Conservation (phyloP, 2,797 vertebrate genomes). For the Hipposideros larvatus region DNA sequence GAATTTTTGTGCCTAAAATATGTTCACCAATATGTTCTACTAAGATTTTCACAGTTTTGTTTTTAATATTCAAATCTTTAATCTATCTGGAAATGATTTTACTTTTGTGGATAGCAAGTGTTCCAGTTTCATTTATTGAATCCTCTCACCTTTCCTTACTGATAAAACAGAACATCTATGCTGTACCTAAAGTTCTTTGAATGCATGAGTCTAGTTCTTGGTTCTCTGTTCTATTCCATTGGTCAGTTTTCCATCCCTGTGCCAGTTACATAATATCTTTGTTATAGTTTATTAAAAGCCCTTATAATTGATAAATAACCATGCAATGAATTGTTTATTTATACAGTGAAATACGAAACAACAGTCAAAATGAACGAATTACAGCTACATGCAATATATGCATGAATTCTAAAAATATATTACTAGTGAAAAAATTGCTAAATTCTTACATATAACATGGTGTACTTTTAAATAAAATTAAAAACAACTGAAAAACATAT, state of each 20-base stretch:
- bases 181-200: background rate
- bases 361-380: background rate
- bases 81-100: background rate
- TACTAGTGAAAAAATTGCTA: background rate
- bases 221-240: background rate
- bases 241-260: background rate
- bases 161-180: background rate
- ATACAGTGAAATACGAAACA: background rate
- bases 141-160: background rate
- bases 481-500: background rate
- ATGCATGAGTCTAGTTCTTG: background rate
- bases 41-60: constrained; percentile 10
- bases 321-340: background rate
- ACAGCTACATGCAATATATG: background rate
- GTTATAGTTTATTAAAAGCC: background rate
- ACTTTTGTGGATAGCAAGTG: background rate
- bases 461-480: background rate
- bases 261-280: background rate
- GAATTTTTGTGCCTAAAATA: constrained; percentile 31
- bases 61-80: constrained; percentile 13
- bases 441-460: background rate
- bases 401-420: background rate
- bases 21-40: constrained; percentile 30
- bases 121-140: background rate
- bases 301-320: background rate